Evolutionary conservation across 2,888 invertebrate species (phyloP).

Genomic region (Tenthredo scrophulariae): DNA sequence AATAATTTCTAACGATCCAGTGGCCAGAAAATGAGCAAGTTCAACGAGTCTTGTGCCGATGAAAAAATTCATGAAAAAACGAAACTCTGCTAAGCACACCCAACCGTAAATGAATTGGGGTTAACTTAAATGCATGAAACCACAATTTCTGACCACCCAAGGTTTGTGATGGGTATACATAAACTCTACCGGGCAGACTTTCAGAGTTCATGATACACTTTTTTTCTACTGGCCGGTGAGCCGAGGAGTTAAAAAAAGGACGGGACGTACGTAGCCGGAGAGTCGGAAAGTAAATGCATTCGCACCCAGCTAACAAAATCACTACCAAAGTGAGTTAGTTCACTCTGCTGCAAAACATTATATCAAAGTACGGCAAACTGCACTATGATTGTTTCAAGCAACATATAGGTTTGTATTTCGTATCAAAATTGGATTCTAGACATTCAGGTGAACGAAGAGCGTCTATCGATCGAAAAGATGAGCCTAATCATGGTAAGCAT

Average conservation of each 20-base stretch:
- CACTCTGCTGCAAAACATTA: background rate
- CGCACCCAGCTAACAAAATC: background rate
- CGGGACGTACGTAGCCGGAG: background rate
- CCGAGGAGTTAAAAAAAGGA: background rate
- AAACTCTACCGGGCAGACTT: background rate
- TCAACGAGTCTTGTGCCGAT: background rate
- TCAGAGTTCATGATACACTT: background rate
- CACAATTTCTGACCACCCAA: background rate
- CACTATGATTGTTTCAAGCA: background rate
- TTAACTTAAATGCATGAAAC: background rate
- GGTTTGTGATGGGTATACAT: slow-evolving; percentile 16
- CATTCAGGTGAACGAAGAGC: background rate
- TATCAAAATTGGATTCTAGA: background rate
- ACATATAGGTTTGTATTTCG: too few species aligned
- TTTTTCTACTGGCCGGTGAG: background rate
- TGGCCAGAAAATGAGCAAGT: background rate
- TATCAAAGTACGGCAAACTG: background rate
- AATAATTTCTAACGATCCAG: background rate
- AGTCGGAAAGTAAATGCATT: background rate
- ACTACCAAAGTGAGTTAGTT: background rate
- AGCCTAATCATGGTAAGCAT: background rate
- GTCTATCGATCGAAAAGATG: background rate
- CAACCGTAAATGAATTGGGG: background rate
- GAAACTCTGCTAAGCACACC: too few species aligned
- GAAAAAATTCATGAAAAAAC: background rate